Evolutionary conservation across 2,113 vertebrate genomes (phyloP), one percentile per base, ranked within the genome.

Genomic region (Misgurnus mizolepis): DNA sequence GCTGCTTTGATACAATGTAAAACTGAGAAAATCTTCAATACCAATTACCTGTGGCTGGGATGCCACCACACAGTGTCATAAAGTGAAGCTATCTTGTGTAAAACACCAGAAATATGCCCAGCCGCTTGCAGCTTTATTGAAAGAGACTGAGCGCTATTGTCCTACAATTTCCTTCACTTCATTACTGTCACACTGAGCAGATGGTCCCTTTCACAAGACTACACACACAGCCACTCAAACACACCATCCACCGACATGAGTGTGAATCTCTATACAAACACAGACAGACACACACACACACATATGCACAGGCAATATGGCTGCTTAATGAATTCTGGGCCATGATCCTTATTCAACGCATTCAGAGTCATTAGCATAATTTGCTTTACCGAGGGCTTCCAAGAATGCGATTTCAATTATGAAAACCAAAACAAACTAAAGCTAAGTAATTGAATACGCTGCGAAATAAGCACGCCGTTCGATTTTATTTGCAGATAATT

Each of bases 181-280:
- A 92, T 93, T 92, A 93, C 91, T 92, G 92, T 92, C 92, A 92
- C 90, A 89, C 84, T 85, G 90, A 94, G 91, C 93, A 94, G 93
- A 93, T 94, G 93, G 93, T 89, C 89, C 90, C 89, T 93, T 94
- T 94, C 93, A 93, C 83, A 87, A 66, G 89, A 85, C 75, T 79
- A 68, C 78, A 81, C 85, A 77, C 82, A 61, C 80, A 64, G 55
- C 79, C 43, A 66, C 17, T 71, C 69, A 83, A 17, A 61, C 61
- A 50, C 53, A 43, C 49, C 64, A 55, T 71, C 53, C 22, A 43
- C 74, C 62, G 27, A 34, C 27, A 34, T 60, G 34, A 78, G 53
- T 47, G 53, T 60, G 58, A 61, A 58, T 58, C 67, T 82, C 3
- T 68, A 69, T 56, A 34, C 27, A 34, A 34, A 34, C 56, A 49